Evolutionary conservation across 2,113 vertebrate genomes (phyloP), one percentile per base, ranked within the genome.

Genomic region (Clupea harengus): DNA sequence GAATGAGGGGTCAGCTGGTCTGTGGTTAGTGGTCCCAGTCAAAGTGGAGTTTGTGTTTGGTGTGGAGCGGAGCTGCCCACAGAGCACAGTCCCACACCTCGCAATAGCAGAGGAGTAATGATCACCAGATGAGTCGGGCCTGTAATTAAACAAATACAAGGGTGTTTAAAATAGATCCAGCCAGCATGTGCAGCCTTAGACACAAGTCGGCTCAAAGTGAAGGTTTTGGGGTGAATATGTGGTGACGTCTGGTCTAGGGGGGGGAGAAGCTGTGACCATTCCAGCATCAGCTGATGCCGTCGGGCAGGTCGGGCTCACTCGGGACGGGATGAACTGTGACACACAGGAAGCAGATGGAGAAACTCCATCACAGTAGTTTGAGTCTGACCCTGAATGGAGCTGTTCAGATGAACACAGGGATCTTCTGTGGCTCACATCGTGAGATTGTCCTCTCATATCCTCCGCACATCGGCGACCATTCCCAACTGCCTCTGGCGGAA

Each of bases 161-260:
- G 64, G n/a, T 28, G 64, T 67, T 67, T 28, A 67, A 2, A 67
- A 81, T 50, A 81, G 84, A 89, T 88, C 83, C 45, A 22, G 22
- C 83, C 85, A 57, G 86, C 83, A 11, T 67, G 64, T 67, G n/a
- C 64, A 67, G 28, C n/a, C 64, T 9, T n/a, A 64, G 57, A 64
- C 57, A 64, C 57, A 64, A 25, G 22, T 22, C 7, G 6, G 57
- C 64, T 28, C 9, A 11, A 67, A 67, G 25, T 28, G 64, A 9
- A 28, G 64, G 64, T 67, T 67, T 67, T 0, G n/a, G n/a, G 64
- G 3, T 67, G 64, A 67, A 67, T 28, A 7, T 28, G 64, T 25
- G 64, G n/a, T 28, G 25, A 67, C 3, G 64, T 28, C n/a, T 67
- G 64, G 64, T 28, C n/a, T 11, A 13, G 64, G 28, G 6, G n/a